A percentile compares a stretch with the other conserved stretches of the same genome.
Conservation (phyloP, 2,113 vertebrate species). For the Oxyura jamaicensis region DNA sequence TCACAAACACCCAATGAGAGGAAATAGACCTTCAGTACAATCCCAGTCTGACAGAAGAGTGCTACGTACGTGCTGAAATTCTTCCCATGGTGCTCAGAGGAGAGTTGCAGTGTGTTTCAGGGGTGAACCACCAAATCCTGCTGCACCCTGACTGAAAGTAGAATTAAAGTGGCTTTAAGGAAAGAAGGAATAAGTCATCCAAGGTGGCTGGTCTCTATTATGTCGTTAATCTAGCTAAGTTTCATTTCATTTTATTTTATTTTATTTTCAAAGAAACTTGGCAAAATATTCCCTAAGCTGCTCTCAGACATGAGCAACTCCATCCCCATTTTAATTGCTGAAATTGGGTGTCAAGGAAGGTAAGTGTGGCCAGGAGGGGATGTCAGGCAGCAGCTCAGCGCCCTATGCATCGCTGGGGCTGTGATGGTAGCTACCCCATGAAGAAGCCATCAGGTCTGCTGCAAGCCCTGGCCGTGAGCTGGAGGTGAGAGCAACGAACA, state of each 20-base stretch:
- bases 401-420: fast-evolving
- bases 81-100: too few relatives aligned
- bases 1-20: too few relatives aligned
- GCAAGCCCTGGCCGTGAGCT: not conserved
- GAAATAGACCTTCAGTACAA: too few relatives aligned
- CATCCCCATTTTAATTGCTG: not conserved
- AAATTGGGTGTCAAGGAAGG: not conserved
- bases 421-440: not conserved
- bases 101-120: too few relatives aligned
- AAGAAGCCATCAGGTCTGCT: fast-evolving
- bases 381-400: not conserved
- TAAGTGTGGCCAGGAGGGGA: not conserved
- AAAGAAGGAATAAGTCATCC: not conserved
- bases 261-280: not conserved
- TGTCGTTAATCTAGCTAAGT: not conserved
- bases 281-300: not conserved
- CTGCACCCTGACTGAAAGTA: not conserved
- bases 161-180: not conserved
- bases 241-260: not conserved
- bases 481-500: not conserved
- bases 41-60: too few relatives aligned
- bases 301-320: fast-evolving
- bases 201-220: not conserved
- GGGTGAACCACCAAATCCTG: not conserved
- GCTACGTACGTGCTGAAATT: too few relatives aligned